Conservation (phyloP, 2,113 vertebrate species). For the Anguilla rostrata region DNA sequence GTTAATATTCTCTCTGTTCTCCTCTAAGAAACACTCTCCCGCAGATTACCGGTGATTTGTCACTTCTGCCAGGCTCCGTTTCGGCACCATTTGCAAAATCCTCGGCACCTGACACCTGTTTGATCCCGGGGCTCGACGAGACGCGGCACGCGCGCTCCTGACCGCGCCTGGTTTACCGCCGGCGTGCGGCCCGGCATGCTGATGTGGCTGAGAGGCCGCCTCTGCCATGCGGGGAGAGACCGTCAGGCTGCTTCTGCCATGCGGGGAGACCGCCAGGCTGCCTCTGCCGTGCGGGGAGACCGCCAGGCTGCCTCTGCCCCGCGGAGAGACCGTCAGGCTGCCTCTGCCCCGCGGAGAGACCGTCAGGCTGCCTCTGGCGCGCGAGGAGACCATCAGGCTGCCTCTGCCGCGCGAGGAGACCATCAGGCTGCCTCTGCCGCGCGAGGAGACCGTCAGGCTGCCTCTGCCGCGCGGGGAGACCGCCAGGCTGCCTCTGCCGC, state of each 20-base stretch:
- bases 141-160: not conserved
- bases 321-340: not conserved
- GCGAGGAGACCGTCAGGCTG: not conserved
- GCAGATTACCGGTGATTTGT: slow-evolving; percentile 13
- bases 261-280: not conserved
- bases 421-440: not conserved
- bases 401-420: not conserved
- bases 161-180: not conserved
- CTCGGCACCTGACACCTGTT: not conserved
- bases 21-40: not conserved
- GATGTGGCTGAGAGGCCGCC: not conserved
- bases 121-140: not conserved
- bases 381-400: not conserved
- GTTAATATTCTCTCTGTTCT: slow-evolving; percentile 6
- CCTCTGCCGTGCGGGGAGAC: not conserved
- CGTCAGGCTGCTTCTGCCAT: not conserved
- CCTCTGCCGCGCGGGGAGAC: not conserved
- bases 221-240: not conserved
- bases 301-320: not conserved
- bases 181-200: not conserved
- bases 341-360: not conserved
- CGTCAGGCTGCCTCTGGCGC: not conserved
- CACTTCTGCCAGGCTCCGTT: slow-evolving; percentile 16
- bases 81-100: not conserved
- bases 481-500: not conserved